A percentile compares a stretch with the other conserved stretches of the same genome.
Conservation (phyloP, 2,797 vertebrate species). For the Hozukius guyotensis region DNA sequence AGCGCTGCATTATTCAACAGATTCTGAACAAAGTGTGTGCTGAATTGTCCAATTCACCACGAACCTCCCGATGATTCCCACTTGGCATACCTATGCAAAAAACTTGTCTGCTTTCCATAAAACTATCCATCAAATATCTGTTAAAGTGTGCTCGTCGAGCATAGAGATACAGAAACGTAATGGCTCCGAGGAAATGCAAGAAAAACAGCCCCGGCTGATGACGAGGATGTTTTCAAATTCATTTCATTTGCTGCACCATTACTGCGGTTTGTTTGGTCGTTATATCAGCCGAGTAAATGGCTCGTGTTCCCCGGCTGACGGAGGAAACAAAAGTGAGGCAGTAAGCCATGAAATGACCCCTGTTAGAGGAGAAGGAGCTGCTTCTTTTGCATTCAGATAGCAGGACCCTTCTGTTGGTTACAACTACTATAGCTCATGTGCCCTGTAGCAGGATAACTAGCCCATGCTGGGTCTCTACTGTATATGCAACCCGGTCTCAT, state of each 20-base stretch:
- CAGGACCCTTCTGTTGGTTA: background rate
- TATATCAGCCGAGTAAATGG: conserved; percentile 41
- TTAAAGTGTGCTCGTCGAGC: background rate
- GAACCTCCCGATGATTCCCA: background rate
- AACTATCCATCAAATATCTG: conserved; percentile 1
- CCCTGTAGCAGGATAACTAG: background rate
- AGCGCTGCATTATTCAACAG: conserved; percentile 47
- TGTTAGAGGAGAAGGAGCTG: conserved; percentile 11
- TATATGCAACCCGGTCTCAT: rapidly evolving
- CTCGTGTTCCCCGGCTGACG: conserved; percentile 17
- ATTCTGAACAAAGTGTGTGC: conserved; percentile 24
- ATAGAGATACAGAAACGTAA: conserved; percentile 11
- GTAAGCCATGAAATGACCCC: conserved; percentile 57
- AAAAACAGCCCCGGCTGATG: conserved; percentile 11
- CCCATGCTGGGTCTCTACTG: background rate
- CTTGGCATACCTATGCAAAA: background rate
- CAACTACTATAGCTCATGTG: background rate
- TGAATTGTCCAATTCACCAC: conserved; percentile 19
- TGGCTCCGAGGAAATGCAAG: background rate
- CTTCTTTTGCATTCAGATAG: conserved; percentile 10
- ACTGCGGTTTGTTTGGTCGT: conserved; percentile 31
- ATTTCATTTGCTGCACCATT: conserved; percentile 51
- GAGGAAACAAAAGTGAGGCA: conserved; percentile 40
- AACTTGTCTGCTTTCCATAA: background rate
- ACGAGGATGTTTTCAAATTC: conserved; percentile 27